Conservation (phyloP, 1,140 invertebrate species). For the Brachystomella parvula region DNA sequence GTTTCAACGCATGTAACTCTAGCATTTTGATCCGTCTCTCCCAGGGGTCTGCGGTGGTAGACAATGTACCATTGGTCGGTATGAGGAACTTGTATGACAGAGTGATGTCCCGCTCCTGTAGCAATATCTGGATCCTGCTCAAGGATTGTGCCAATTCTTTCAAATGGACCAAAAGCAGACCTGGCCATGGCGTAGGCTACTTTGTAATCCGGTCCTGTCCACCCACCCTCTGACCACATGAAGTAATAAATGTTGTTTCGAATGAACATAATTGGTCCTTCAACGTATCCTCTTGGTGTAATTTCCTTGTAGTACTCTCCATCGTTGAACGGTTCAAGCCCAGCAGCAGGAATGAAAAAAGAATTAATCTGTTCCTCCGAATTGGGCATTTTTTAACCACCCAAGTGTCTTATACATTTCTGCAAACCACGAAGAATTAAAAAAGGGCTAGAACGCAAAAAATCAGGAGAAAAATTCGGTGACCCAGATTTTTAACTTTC, state of each 20-base stretch:
- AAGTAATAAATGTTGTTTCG: slow-evolving; percentile 26
- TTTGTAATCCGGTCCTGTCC: slow-evolving; percentile 23
- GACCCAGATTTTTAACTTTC: too few species aligned
- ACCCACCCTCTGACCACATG: slow-evolving; percentile 27
- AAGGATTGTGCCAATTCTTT: slow-evolving; percentile 12
- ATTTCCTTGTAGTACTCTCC: slow-evolving; percentile 24
- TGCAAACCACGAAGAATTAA: too few species aligned
- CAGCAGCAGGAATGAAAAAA: too few species aligned
- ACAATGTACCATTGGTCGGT: slow-evolving; percentile 26
- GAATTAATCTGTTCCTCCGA: too few species aligned
- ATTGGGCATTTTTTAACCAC: too few species aligned
- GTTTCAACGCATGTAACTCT: slow-evolving; percentile 20
- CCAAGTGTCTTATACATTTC: too few species aligned
- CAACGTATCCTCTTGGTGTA: slow-evolving; percentile 18
- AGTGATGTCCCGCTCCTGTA: slow-evolving; percentile 25
- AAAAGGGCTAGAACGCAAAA: too few species aligned
- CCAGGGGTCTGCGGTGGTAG: slow-evolving; percentile 24
- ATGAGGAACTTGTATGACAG: slow-evolving; percentile 18
- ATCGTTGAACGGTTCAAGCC: slow-evolving; percentile 17
- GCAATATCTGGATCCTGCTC: slow-evolving; percentile 23
- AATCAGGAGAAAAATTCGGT: too few species aligned
- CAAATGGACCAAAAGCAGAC: slow-evolving; percentile 20
- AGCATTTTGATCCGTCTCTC: slow-evolving; percentile 17
- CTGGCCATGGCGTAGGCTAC: slow-evolving; percentile 23
- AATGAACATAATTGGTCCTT: slow-evolving; percentile 26